Evolutionary conservation across 2,888 invertebrate species (phyloP).

Genomic region (Liposcelis brunnea): DNA sequence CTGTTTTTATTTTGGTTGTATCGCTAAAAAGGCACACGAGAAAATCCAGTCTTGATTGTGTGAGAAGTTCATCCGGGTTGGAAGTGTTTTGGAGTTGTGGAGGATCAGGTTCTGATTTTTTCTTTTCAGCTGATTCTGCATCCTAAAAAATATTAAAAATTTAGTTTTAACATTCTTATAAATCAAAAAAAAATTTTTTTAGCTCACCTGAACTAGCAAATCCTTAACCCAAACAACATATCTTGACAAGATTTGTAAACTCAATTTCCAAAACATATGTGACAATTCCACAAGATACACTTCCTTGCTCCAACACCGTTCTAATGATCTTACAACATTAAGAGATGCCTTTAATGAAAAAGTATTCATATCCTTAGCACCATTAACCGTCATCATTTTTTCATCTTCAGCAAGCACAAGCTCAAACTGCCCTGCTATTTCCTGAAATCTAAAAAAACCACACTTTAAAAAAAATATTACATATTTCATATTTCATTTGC

Average conservation of each 20-base stretch:
- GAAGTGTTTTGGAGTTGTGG: background rate
- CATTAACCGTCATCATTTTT: constrained; percentile 14
- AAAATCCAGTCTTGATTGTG: constrained; percentile 20
- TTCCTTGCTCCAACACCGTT: constrained; percentile 57
- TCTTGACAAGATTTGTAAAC: constrained; percentile 64
- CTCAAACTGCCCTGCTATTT: constrained; percentile 59
- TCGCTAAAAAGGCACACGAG: constrained; percentile 28
- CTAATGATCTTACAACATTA: constrained; percentile 26
- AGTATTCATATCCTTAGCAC: constrained; percentile 15
- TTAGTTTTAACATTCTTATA: background rate
- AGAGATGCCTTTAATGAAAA: constrained; percentile 32
- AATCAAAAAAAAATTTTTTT: background rate
- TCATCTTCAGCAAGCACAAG: constrained; percentile 21
- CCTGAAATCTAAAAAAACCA: constrained; percentile 52
- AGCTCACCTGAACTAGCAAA: constrained; percentile 28
- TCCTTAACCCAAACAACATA: constrained; percentile 53
- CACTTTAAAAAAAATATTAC: background rate
- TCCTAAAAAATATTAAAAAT: background rate
- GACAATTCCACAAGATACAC: constrained; percentile 62
- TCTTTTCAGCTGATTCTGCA: constrained; percentile 5
- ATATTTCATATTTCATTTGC: background rate
- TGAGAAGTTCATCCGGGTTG: no score
- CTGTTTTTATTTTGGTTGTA: constrained; percentile 21
- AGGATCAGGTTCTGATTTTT: background rate
- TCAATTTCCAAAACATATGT: constrained; percentile 75